Base-by-base conservation (phyloP, 1,140 invertebrate genomes). In the Brachionus asplanchnoidis region DNA sequence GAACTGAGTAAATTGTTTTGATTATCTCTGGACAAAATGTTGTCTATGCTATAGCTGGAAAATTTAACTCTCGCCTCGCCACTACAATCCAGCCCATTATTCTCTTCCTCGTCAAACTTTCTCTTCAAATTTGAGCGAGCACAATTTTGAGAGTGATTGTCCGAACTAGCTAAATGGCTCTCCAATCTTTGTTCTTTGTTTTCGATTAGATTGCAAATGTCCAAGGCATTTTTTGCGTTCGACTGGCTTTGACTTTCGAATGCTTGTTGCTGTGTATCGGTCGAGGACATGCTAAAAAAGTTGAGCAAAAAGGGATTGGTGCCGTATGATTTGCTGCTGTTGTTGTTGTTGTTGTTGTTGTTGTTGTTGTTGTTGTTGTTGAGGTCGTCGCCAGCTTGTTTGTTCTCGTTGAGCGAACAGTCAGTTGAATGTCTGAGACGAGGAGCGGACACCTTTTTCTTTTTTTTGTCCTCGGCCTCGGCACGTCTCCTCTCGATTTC, bases 401-500 rank as follows among this genome's bases (percentile, higher is more conserved):
- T 60, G 53, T 9, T 60, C 3, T 60, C 53, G 17, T 6, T n/a
- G 20, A 60, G 8, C 0, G 36, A 28, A 5, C 14, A 42, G n/a
- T 40, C 32, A 73, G 12, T 40, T 1, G 28, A 42, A 17, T 28
- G 26, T 36, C 32, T 36, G 4, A 7, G 32, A 2, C 77, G 73
- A 77, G 17, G 17, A 11, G 60, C 56, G 17, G 23, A 65, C 42
- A 75, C 32, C 42, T 60, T 53, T 20, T 44, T 46, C 6, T 60
- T 60, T 65, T 77, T 84, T 32, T 84, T 84, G 17, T 75, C 66
- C 53, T 84, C 84, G 8, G 84, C 66, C 28, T 75, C 70, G 17
- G 12, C 32, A 8, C 40, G 32, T 66, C 68, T 78, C 44, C 68
- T 12, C 4, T 68, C 40, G 11, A 85, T 46, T 26, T 85, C 77